phyloP scores from a whole-genome alignment of 2,888 invertebrate species.

The Megalurothrips usitatus region DNA sequence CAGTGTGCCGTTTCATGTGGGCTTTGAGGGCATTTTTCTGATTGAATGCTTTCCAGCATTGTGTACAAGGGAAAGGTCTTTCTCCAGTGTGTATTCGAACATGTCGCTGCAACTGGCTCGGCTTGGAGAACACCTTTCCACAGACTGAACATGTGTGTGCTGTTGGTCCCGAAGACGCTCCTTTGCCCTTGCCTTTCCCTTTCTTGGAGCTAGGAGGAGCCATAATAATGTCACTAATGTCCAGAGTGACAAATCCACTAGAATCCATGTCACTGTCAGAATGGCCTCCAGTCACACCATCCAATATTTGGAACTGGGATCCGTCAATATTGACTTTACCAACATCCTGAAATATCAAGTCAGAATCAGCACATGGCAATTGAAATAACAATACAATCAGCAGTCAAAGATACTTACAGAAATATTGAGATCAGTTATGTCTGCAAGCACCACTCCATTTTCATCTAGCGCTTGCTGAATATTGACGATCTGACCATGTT shows the following conservation, averaged over 20 bases:
- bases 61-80: constrained; percentile 53
- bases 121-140: constrained; percentile 52
- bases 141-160: constrained; percentile 45
- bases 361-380: not conserved
- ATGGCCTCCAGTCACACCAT: not conserved
- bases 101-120: constrained; percentile 53
- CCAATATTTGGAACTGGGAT: constrained; percentile 34
- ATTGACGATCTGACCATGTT: constrained; percentile 36
- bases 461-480: constrained; percentile 33
- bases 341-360: constrained; percentile 29
- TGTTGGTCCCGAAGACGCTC: not conserved
- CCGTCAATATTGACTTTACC: constrained; percentile 27
- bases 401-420: not conserved
- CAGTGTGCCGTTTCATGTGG: constrained; percentile 56
- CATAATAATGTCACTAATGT: not conserved
- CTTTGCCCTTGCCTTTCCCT: not conserved
- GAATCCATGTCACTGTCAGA: not conserved
- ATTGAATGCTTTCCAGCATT: constrained; percentile 57
- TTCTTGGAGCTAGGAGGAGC: not conserved
- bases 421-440: not conserved
- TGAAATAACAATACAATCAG: not conserved
- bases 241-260: constrained; percentile 16
- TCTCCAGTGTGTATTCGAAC: constrained; percentile 56
- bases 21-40: constrained; percentile 57
- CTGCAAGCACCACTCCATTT: not conserved